Base-by-base conservation (phyloP, 2,797 vertebrate species). In the Salmo trutta region DNA sequence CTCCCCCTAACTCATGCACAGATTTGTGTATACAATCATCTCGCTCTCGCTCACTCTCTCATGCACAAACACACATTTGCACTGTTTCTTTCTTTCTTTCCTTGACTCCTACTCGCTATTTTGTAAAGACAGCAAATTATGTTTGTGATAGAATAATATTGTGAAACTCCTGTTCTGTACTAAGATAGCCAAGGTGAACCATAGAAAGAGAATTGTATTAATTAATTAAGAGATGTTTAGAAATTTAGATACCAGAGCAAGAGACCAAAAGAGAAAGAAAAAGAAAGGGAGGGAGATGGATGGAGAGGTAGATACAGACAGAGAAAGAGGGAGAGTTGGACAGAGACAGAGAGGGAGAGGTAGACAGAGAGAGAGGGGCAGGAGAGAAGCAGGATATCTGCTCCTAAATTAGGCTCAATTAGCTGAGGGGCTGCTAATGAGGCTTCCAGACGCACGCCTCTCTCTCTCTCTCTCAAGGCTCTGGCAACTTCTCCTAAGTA, bases 391-490 rank as follows among this genome's bases (percentile, higher is more conserved):
- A 76, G 83, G 80, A 89, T 90, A 90, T 89, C 81, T 89, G 84
- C 78, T 89, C 86, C 85, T 82, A 92, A 90, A 93, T 93, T 90
- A 90, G 88, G 90, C 90, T 86, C 89, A 88, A 92, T 93, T 91
- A 92, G 88, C 88, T 74, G 77, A 88, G 84, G 91, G 88, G 83
- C 79, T 68, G 84, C 81, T 90, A 89, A 88, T 85, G 86, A 88
- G 90, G 79, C 87, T 90, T 88, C 81, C 24, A 80, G 87, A 89
- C 82, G 77, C 81, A 75, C 31, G 33, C 36, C 36, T 7, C 36
- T 7, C 36, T 36, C 33, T 36, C 33, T 80, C 29, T 77, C 68
- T 77, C 73, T 64, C 16, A 77, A 75, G 85, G 83, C 90, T 87
- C 73, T 47, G 87, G 88, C 89, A 53, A 75, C 41, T 47, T 47